Conservation (phyloP, 2,888 invertebrate species). For the Catocala nupta region DNA sequence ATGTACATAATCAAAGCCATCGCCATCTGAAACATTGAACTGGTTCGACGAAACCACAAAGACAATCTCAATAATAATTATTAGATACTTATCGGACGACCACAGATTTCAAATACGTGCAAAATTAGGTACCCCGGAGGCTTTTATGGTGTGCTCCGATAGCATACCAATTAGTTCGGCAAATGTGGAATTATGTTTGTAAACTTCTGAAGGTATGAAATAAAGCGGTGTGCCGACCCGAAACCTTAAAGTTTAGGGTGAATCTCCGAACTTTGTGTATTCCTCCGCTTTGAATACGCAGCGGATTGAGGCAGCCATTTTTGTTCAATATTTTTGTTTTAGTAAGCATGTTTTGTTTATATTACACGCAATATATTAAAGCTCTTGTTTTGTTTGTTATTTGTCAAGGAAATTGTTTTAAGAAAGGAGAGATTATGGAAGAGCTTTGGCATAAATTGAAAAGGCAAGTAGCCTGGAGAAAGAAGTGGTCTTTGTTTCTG, state of each 20-base stretch:
- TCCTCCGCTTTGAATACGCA: slow-evolving; percentile 26
- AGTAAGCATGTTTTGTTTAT: background rate
- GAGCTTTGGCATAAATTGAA: no score
- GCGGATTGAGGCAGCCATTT: background rate
- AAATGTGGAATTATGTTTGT: slow-evolving; percentile 46
- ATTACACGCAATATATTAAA: background rate
- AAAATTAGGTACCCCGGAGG: slow-evolving; percentile 26
- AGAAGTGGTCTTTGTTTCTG: no score
- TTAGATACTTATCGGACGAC: slow-evolving; percentile 20
- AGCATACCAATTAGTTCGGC: slow-evolving; percentile 43
- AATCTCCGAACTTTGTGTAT: slow-evolving; percentile 37
- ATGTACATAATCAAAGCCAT: no score
- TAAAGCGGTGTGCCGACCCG: slow-evolving; percentile 37
- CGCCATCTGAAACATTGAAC: no score
- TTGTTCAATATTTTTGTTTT: background rate
- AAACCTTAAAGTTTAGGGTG: slow-evolving; percentile 40
- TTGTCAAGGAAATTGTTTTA: background rate
- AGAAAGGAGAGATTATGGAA: no score
- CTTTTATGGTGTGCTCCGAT: slow-evolving; percentile 22
- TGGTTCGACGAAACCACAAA: no score
- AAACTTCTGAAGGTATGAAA: slow-evolving; percentile 45
- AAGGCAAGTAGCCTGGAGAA: no score
- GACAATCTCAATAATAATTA: slow-evolving; percentile 4
- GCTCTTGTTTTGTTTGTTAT: background rate
- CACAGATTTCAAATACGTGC: slow-evolving; percentile 28